phyloP scores from a whole-genome alignment of 1,140 invertebrate genomes.

The Coelopa frigida region DNA sequence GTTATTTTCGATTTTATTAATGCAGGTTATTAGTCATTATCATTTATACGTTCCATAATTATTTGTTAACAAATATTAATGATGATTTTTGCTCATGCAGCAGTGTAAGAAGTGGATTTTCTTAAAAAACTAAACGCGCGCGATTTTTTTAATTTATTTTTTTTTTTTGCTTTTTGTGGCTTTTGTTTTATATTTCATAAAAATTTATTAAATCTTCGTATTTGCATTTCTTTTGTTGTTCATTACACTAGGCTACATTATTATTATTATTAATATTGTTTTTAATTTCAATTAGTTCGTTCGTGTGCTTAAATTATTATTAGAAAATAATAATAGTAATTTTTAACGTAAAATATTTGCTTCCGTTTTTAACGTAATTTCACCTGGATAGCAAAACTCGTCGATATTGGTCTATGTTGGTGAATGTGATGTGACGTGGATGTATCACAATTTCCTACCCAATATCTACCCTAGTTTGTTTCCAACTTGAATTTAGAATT shows the following conservation, averaged over 20 bases:
- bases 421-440: too few relatives aligned
- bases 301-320: slow-evolving; percentile 7
- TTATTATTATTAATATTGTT: slow-evolving; percentile 4
- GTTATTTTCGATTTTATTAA: slow-evolving; percentile 8
- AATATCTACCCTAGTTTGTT: too few relatives aligned
- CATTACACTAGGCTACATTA: slow-evolving; percentile 3
- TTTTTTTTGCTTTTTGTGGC: slow-evolving; percentile 5
- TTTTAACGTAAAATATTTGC: slow-evolving; percentile 1
- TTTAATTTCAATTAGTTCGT: slow-evolving; percentile 2
- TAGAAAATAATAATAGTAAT: slow-evolving; percentile 4
- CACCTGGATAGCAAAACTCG: too few relatives aligned
- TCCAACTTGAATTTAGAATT: too few relatives aligned
- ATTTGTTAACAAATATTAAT: slow-evolving; percentile 12
- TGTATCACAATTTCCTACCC: too few relatives aligned
- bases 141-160: slow-evolving; percentile 10
- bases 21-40: slow-evolving; percentile 3
- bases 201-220: slow-evolving; percentile 6
- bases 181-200: slow-evolving; percentile 11
- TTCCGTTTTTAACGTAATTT: too few relatives aligned
- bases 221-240: slow-evolving; percentile 1
- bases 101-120: background rate
- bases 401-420: too few relatives aligned
- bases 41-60: slow-evolving; percentile 6
- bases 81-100: background rate
- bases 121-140: slow-evolving; percentile 11